Evolutionary conservation across 2,797 vertebrate species (phyloP), one percentile per base, ranked within the genome.

Genomic region (Rhabdophis nuchalis): DNA sequence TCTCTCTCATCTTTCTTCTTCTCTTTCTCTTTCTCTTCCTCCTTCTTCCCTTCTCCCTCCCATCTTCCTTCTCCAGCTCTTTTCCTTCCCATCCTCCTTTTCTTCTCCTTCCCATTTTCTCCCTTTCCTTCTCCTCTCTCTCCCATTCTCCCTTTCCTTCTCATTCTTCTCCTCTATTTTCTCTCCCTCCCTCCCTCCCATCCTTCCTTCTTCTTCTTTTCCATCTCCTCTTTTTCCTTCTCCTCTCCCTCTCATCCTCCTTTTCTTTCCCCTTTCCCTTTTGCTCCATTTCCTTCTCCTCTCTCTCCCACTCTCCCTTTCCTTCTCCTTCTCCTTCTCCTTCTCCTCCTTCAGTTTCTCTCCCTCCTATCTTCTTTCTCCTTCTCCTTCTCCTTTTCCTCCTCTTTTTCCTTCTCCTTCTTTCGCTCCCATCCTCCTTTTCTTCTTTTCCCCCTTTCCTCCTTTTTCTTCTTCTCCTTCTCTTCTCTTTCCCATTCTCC

Each of bases 401-500:
- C 16, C 54, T 56, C 2, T 1, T 36, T 2, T 2, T 72, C 5
- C 5, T 23, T 3, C 20, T 41, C 1, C 32, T 16, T 3, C 1
- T 27, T 9, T 32, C 5, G 1, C 61, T 14, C 61, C n/a, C 6
- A 54, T 89, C 92, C 32, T 29, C 2, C 7, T 4, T 3, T 2
- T 60, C 25, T 50, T 6, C 58, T 25, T 0, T 0, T 29, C 4
- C 6, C 16, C 5, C 52, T 53, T 2, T 12, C 23, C 25, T 27
- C 1, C 1, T 50, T 10, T 25, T n/a, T 0, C 12, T 29, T 4
- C 18, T 29, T 12, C n/a, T 32, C n/a, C 13, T 32, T 2, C n/a
- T 12, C 4, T 4, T n/a, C 1, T 12, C 4, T 4, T n/a, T 0
- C 4, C 3, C 1, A 2, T 10, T 0, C 23, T 1, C 8, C 2